Conservation (phyloP, 2,888 invertebrate species). For the Auanema sp. region DNA sequence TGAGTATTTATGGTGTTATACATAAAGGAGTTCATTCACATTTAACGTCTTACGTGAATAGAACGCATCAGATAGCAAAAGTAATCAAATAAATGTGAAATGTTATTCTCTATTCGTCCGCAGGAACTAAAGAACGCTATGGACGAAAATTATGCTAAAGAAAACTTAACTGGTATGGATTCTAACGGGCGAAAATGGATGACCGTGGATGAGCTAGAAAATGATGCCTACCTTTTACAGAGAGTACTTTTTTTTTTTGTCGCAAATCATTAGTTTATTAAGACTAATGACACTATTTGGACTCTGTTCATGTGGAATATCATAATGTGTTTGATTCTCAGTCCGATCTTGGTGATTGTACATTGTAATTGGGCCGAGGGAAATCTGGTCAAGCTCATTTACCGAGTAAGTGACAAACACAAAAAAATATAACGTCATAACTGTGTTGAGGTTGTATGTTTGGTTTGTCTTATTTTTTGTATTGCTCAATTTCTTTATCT, state of each 20-base stretch:
- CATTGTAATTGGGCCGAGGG: conserved; percentile 43
- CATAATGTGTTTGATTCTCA: conserved; percentile 36
- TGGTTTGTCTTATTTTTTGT: conserved; percentile 47
- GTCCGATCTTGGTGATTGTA: conserved; percentile 37
- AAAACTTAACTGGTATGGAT: conserved; percentile 35
- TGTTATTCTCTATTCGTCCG: too few relatives aligned
- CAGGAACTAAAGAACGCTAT: conserved; percentile 47
- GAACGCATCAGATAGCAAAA: conserved; percentile 48
- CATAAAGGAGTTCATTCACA: conserved; percentile 47
- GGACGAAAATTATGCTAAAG: conserved; percentile 42
- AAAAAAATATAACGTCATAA: conserved; percentile 6
- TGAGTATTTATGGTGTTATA: conserved; percentile 56
- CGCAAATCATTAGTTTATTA: conserved; percentile 4
- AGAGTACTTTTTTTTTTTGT: not conserved
- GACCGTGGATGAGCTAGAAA: conserved; percentile 45
- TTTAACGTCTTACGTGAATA: conserved; percentile 46
- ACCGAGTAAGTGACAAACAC: conserved; percentile 20
- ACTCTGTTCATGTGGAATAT: conserved; percentile 46
- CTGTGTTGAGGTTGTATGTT: conserved; percentile 38
- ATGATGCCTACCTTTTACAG: conserved; percentile 36
- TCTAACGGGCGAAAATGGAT: conserved; percentile 38
- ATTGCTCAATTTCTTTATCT: conserved; percentile 56
- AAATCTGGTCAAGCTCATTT: conserved; percentile 45
- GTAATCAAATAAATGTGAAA: conserved; percentile 6
- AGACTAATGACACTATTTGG: conserved; percentile 49